Conservation (phyloP, 2,797 vertebrate genomes). For the Alfaro cultratus region DNA sequence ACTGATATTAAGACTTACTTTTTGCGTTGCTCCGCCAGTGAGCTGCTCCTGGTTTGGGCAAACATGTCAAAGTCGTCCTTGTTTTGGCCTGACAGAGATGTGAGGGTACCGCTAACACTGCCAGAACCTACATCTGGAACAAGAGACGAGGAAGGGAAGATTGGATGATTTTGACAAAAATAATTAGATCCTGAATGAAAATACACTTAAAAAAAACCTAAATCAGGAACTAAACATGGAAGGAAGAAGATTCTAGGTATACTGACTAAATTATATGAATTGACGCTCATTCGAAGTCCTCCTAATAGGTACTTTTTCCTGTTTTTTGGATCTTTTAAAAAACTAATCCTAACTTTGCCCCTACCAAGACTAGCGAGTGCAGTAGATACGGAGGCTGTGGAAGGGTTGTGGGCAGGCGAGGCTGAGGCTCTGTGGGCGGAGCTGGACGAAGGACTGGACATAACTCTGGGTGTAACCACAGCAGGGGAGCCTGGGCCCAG, state of each 20-base stretch:
- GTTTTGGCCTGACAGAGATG: conserved; percentile 82
- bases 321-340: not conserved
- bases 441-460: conserved; percentile 60
- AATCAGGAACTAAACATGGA: not conserved
- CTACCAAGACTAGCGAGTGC: conserved; percentile 92
- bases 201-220: not conserved
- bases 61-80: conserved; percentile 95
- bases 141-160: not conserved
- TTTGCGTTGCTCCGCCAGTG: conserved; percentile 92
- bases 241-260: not conserved
- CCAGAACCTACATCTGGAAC: conserved; percentile 87
- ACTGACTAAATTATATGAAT: not conserved
- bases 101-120: conserved; percentile 86
- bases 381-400: conserved; percentile 79
- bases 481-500: conserved; percentile 95
- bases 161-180: not conserved
- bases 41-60: conserved; percentile 92
- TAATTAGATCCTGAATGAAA: not conserved
- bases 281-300: not conserved
- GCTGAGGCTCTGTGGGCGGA: conserved; percentile 54
- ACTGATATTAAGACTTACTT: conserved; percentile 80
- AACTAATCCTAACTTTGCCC: conserved; percentile 2
- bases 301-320: not conserved
- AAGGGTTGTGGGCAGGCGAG: conserved; percentile 49
- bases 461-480: conserved; percentile 90